Percentiles rank a stretch among this genome's conserved stretches.
These are phyloP conservation scores for Andrena trimmerana DNA, from an alignment of 2,888 invertebrate species.

Conservation along the genomic window DNA sequence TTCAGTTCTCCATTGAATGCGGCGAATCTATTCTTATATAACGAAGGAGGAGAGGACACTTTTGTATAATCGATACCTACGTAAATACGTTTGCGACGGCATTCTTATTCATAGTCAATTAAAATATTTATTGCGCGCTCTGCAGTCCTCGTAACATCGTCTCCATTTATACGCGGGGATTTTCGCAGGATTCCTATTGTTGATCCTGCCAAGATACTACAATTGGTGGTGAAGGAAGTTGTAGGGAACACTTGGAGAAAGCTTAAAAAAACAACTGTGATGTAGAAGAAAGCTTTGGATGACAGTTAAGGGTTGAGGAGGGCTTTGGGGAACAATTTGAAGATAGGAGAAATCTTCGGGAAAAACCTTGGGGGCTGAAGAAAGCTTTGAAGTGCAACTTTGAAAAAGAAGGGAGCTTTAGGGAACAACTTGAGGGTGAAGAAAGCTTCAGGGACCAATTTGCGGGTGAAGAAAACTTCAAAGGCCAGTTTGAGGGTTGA, in stretches of 20 bases:
- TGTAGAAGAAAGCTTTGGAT: not conserved
- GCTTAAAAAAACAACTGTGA: not conserved
- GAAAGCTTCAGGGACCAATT: no score
- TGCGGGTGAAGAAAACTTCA: no score
- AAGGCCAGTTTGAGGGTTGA: no score
- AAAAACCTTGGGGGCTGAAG: no score
- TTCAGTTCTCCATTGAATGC: slow-evolving; percentile 49
- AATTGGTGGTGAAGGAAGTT: no score
- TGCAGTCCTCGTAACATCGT: not conserved
- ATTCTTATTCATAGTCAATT: slow-evolving; percentile 43
- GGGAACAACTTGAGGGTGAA: no score
- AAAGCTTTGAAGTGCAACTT: no score
- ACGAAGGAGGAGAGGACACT: slow-evolving; percentile 21
- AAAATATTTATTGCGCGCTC: slow-evolving; percentile 42
- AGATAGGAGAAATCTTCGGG: no score
- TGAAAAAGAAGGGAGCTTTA: no score
- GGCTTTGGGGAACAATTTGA: no score
- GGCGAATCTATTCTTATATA: slow-evolving; percentile 39
- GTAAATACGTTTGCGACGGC: slow-evolving; percentile 22
- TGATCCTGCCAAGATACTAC: not conserved
- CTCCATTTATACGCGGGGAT: not conserved
- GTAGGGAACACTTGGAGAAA: no score
- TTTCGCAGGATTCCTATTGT: not conserved
- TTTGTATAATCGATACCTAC: slow-evolving; percentile 41
- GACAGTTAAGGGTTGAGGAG: no score